Evolutionary conservation across 2,113 vertebrate species (phyloP).

Genomic region (Hemiprocne comata): DNA sequence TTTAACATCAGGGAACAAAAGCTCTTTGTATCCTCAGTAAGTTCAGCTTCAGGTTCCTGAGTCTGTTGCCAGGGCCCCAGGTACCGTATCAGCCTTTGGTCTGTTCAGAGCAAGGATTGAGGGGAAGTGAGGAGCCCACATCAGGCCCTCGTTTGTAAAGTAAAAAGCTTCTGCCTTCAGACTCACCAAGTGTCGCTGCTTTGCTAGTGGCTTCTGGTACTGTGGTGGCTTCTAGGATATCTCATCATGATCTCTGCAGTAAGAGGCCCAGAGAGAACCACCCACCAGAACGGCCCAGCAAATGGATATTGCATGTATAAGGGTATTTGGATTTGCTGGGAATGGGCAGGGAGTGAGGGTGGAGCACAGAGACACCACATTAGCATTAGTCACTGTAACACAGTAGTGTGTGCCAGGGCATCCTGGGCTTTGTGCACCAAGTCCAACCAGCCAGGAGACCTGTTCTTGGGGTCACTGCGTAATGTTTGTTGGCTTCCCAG

Average conservation of each 20-base stretch:
- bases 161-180: not conserved
- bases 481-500: conserved; percentile 14
- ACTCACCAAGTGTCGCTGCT: not conserved
- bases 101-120: not conserved
- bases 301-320: not conserved
- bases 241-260: not conserved
- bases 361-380: not conserved
- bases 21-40: not conserved
- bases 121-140: not conserved
- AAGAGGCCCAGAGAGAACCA: not conserved
- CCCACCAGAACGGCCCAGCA: not conserved
- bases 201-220: not conserved
- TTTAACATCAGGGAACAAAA: not conserved
- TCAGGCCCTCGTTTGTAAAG: not conserved
- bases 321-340: not conserved
- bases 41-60: not conserved
- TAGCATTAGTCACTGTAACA: not conserved
- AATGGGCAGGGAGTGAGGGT: not conserved
- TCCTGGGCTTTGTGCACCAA: not conserved
- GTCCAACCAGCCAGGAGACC: not conserved
- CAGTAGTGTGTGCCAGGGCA: not conserved
- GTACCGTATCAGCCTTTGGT: not conserved
- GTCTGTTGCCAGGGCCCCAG: not conserved
- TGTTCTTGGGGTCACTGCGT: not conserved
- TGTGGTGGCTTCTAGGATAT: not conserved